These are phyloP conservation scores for Vimba vimba DNA, from an alignment of 2,113 vertebrate species.

Conservation along the genomic window DNA sequence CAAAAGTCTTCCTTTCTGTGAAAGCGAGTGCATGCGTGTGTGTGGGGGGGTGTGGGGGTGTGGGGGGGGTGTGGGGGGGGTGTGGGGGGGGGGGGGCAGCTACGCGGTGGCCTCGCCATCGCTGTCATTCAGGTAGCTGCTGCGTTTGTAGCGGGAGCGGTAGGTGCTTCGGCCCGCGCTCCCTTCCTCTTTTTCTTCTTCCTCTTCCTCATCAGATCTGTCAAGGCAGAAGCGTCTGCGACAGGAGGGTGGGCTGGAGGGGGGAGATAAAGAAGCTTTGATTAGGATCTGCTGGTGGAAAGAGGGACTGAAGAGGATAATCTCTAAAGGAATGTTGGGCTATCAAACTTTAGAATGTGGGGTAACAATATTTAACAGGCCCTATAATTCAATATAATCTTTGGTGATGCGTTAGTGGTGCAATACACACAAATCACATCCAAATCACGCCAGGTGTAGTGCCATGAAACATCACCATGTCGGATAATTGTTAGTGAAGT, in stretches of 20 bases:
- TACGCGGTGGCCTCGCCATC: slow-evolving; percentile 74
- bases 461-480: neutral
- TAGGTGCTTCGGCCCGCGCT: slow-evolving; percentile 69
- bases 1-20: slow-evolving; percentile 29
- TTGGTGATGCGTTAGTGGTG: neutral
- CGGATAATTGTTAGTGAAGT: neutral
- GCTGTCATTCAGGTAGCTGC: slow-evolving; percentile 79
- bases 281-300: neutral
- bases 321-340: neutral
- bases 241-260: slow-evolving; percentile 81
- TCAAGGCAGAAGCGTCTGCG: slow-evolving; percentile 78
- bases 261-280: slow-evolving; percentile 18
- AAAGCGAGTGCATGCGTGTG: neutral
- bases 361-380: neutral
- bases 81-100: slow-evolving; percentile 11
- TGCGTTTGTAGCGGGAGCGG: slow-evolving; percentile 71
- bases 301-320: neutral
- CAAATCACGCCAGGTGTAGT: slow-evolving; percentile 1
- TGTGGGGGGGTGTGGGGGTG: neutral
- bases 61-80: neutral
- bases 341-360: slow-evolving; percentile 2
- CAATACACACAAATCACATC: neutral
- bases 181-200: slow-evolving; percentile 80
- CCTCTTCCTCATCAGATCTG: slow-evolving; percentile 87
- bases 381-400: neutral